These are phyloP conservation scores for Orchestes rusci DNA, from an alignment of 2,888 invertebrate genomes.

Conservation along the genomic window DNA sequence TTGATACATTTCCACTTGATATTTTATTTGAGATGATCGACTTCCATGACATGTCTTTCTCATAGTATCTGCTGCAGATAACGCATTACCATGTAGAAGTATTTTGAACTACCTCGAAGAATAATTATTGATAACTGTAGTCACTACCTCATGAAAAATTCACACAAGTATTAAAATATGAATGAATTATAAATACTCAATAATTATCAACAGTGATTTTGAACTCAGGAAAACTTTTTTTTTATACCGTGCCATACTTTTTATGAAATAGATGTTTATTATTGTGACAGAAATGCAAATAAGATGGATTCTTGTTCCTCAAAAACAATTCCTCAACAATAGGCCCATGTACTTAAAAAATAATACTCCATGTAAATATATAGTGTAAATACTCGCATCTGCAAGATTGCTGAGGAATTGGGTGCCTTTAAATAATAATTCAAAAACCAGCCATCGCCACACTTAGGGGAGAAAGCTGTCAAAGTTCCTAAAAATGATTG, in stretches of 20 bases:
- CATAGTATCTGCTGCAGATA: too few relatives aligned
- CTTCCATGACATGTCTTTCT: too few relatives aligned
- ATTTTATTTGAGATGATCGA: neutral
- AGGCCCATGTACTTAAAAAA: constrained; percentile 28
- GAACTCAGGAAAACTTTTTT: constrained; percentile 15
- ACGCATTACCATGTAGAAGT: too few relatives aligned
- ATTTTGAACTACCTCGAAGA: too few relatives aligned
- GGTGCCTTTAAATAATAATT: constrained; percentile 41
- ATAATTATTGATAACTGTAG: too few relatives aligned
- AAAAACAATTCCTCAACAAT: constrained; percentile 45
- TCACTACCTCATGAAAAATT: too few relatives aligned
- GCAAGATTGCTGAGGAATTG: constrained; percentile 46
- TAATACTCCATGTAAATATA: constrained; percentile 15
- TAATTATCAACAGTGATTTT: constrained; percentile 9
- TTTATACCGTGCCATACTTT: constrained; percentile 8
- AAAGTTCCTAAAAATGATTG: constrained; percentile 45
- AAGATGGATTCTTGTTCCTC: constrained; percentile 43
- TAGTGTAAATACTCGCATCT: constrained; percentile 25
- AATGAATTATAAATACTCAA: too few relatives aligned
- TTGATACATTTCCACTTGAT: neutral
- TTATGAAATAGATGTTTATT: too few relatives aligned
- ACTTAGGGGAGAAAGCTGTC: constrained; percentile 34
- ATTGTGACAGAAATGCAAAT: constrained; percentile 44
- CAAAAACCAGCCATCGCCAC: constrained; percentile 13
- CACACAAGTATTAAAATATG: too few relatives aligned